Conservation (phyloP, 2,113 vertebrate species). For the Tragelaphus strepsiceros region DNA sequence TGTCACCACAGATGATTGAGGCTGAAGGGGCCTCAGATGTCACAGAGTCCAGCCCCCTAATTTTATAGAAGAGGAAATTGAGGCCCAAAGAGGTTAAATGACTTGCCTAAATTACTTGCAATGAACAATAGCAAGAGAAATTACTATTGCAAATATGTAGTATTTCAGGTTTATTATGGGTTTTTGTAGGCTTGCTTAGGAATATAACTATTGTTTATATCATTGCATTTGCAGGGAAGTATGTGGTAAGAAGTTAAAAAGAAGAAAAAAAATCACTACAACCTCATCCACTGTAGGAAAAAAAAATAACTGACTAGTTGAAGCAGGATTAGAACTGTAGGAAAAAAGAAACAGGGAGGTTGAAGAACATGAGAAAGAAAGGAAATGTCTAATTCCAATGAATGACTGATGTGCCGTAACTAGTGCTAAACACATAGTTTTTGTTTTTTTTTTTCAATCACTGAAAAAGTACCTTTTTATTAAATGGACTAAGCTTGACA, state of each 20-base stretch:
- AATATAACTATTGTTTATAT: background rate
- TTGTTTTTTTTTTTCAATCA: background rate
- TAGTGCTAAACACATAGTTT: background rate
- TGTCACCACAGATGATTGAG: background rate
- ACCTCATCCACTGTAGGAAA: background rate
- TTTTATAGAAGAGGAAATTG: constrained; percentile 49
- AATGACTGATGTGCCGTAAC: background rate
- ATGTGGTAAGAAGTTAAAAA: background rate
- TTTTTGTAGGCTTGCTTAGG: background rate
- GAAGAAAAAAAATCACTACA: background rate
- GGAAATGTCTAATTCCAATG: background rate
- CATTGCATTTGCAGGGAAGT: background rate
- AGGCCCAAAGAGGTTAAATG: constrained; percentile 47
- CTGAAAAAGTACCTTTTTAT: background rate
- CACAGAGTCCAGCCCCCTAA: background rate
- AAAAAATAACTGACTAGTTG: background rate
- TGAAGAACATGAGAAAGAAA: background rate
- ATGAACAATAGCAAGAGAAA: constrained; percentile 29
- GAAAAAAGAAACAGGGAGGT: background rate
- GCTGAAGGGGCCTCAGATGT: background rate
- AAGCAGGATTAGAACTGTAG: background rate
- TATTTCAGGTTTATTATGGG: constrained; percentile 26
- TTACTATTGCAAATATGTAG: background rate
- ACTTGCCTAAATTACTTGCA: constrained; percentile 26
- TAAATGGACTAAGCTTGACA: background rate